Evolutionary conservation across 92 coral and sea anemone species (phyloP), one percentile per base, ranked within the genome.

Genomic region (Blastomussa wellsi): DNA sequence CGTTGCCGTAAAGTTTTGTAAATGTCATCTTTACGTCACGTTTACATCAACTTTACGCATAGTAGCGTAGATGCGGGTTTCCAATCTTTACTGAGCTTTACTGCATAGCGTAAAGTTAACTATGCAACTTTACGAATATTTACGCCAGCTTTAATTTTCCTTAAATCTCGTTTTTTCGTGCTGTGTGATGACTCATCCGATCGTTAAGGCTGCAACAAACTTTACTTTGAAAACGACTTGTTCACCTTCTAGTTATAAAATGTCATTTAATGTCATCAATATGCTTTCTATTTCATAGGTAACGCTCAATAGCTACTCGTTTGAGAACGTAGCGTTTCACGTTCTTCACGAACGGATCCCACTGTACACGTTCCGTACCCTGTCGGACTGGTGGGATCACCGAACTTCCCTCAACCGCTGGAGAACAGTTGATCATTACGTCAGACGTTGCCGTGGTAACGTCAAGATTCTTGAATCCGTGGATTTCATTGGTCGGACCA

Each of bases 371-470:
- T 94, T 79, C 84, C 96, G 95, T 55, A 84, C 94, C 32, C 86
- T 96, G 19, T 87, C 99, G 39, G 95, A 92, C 76, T 96, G 99
- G 99, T 96, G 99, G 99, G 98, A 96, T 75, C 99, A 94, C 65
- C 90, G 93, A 82, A 88, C 92, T 41, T 93, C 94, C 59, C 84
- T 92, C 13, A 85, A 94, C 75, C 89, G 98, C 47, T 96, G 99
- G 99, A 91, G 98, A 60, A 96, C 98, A 22, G 94, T 94, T 67
- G 95, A 95, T 55, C 99, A 96, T 80, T 96, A 96, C 86, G 86
- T 96, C 82, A 88, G 80, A 24, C 99, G 98, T 81, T 96, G 99
- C 74, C 98, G 89, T 86, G 97, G 93, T 60, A 97, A 93, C 82
- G 76, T 94, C 51, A 89, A 90, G 82, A 72, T 97, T 31, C 90